phyloP scores from a whole-genome alignment of 30 jellyfish, hydroid and myxozoan genomes.

The Morbakka virulenta region DNA sequence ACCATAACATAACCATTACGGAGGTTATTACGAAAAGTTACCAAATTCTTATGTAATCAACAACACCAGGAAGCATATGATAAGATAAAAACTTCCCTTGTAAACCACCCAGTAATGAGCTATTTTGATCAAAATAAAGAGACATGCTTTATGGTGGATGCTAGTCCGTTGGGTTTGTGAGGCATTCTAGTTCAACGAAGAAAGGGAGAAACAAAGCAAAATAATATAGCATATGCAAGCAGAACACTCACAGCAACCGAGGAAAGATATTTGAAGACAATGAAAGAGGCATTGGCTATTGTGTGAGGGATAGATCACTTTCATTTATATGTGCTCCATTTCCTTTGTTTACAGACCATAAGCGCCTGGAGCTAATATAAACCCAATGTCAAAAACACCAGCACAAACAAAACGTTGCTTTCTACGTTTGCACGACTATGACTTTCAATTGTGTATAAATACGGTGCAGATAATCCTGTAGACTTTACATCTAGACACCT shows the following conservation, averaged over 20 bases:
- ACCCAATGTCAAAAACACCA: no score
- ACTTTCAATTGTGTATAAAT: neutral
- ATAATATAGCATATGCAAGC: neutral
- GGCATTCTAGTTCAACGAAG: constrained; percentile 56
- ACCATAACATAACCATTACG: constrained; percentile 47
- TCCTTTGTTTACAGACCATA: neutral
- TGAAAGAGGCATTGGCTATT: neutral
- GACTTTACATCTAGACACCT: neutral
- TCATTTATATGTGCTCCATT: neutral
- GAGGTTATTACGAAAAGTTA: constrained; percentile 12
- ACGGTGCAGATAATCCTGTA: neutral
- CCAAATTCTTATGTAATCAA: neutral
- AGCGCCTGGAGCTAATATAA: neutral
- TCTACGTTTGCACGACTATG: neutral
- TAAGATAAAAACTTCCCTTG: neutral
- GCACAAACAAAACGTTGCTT: no score
- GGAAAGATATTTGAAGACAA: neutral
- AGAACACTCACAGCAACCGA: neutral
- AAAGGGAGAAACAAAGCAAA: neutral
- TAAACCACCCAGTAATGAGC: neutral
- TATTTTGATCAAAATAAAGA: neutral
- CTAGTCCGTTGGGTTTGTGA: neutral
- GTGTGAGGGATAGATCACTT: neutral
- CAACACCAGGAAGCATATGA: neutral
- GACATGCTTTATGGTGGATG: neutral